These are phyloP conservation scores for Chrysomela aeneicollis DNA, from an alignment of 2,888 invertebrate species.

Conservation along the genomic window DNA sequence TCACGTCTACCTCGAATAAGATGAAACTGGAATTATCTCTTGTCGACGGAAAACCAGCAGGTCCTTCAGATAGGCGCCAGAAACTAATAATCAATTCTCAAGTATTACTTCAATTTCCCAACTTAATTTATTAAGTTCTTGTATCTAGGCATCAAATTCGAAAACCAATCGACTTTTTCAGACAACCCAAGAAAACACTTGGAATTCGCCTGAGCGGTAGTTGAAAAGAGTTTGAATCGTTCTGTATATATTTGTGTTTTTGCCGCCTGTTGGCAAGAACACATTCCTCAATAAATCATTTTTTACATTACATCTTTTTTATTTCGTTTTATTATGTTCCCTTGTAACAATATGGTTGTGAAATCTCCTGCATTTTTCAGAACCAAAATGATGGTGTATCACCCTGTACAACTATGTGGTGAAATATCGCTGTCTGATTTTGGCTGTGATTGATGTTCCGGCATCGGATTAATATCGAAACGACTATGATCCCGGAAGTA, in stretches of 20 bases:
- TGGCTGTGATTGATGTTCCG: too few species aligned
- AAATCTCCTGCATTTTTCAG: too few species aligned
- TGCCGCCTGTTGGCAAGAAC: background rate
- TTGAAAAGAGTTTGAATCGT: background rate
- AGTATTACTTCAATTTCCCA: background rate
- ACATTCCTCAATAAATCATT: background rate
- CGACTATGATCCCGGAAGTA: too few species aligned
- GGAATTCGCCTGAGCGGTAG: background rate
- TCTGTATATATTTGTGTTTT: background rate
- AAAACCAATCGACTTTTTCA: background rate
- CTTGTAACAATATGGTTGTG: too few species aligned
- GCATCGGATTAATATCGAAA: too few species aligned
- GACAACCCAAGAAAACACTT: background rate
- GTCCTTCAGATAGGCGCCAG: background rate
- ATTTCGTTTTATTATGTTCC: background rate
- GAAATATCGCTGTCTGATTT: too few species aligned
- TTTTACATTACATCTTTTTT: background rate
- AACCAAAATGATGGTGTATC: too few species aligned
- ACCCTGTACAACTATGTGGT: too few species aligned
- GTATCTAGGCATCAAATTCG: background rate
- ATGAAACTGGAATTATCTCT: background rate
- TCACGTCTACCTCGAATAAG: conserved; percentile 28
- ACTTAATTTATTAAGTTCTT: background rate
- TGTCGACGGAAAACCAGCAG: background rate
- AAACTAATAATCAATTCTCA: background rate